A percentile compares a stretch with the other conserved stretches of the same genome.
Evolutionary conservation across 2,797 vertebrate species (phyloP).

Genomic region (Argentina silus): DNA sequence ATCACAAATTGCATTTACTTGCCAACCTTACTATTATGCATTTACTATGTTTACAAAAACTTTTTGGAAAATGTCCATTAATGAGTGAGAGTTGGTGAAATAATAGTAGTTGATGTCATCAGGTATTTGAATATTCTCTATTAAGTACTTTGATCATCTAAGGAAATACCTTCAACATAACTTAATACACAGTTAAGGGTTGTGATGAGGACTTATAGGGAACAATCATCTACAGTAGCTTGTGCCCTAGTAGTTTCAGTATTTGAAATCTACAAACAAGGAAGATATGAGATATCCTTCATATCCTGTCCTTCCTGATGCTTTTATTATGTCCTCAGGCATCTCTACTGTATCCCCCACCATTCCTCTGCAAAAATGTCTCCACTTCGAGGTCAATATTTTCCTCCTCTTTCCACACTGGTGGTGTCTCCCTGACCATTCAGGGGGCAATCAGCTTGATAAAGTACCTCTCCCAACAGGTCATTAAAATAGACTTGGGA

Average conservation of each 20-base stretch:
- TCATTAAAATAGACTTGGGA: conserved; percentile 81
- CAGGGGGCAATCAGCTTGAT: conserved; percentile 67
- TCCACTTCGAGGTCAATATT: conserved; percentile 59
- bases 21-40: no score
- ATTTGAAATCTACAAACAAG: neutral
- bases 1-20: no score
- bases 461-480: conserved; percentile 75
- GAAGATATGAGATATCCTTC: conserved; percentile 37
- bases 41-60: no score
- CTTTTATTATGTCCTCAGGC: conserved; percentile 47
- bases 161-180: no score
- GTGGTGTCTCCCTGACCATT: conserved; percentile 65
- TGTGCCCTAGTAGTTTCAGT: neutral
- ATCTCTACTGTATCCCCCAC: conserved; percentile 38
- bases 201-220: no score
- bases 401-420: conserved; percentile 38
- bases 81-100: neutral
- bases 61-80: neutral
- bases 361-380: conserved; percentile 18
- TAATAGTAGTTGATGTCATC: neutral
- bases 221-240: no score
- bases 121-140: neutral
- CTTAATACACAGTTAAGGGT: no score
- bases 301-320: conserved; percentile 51
- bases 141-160: no score